These are phyloP conservation scores for Lethrus apterus DNA, from an alignment of 1,140 invertebrate genomes.

Conservation along the genomic window DNA sequence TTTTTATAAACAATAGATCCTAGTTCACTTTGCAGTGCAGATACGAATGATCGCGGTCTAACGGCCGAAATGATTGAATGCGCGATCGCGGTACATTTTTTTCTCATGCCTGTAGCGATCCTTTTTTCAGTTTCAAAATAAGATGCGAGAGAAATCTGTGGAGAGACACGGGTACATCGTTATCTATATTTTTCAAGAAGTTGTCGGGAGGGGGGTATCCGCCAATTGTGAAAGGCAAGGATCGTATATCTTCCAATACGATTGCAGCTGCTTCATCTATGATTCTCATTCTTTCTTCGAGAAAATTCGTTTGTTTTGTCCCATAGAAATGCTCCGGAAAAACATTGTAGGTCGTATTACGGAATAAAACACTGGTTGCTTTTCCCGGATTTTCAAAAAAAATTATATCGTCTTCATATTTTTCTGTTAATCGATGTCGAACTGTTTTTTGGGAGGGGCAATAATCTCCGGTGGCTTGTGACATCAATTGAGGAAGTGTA, in stretches of 20 bases:
- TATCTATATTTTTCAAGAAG: background rate
- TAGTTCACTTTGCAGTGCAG: slow-evolving; percentile 24
- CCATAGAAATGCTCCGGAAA: background rate
- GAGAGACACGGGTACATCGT: background rate
- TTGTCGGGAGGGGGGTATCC: background rate
- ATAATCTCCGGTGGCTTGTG: background rate
- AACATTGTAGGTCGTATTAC: background rate
- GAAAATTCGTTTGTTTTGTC: slow-evolving; percentile 9
- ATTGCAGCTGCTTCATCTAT: slow-evolving; percentile 32
- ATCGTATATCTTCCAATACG: slow-evolving; percentile 1
- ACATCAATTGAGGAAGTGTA: no score
- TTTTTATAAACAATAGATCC: slow-evolving; percentile 24
- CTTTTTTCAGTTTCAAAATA: slow-evolving; percentile 7
- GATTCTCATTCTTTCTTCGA: slow-evolving; percentile 24
- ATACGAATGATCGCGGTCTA: slow-evolving; percentile 29
- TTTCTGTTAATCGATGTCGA: background rate
- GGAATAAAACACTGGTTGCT: background rate
- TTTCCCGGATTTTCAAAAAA: background rate
- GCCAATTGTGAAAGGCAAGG: background rate
- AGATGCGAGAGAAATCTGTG: slow-evolving; percentile 6
- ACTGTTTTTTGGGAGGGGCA: background rate
- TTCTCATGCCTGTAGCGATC: slow-evolving; percentile 12
- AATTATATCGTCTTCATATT: slow-evolving; percentile 8
- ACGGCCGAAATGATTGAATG: slow-evolving; percentile 27
- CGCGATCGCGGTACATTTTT: slow-evolving; percentile 20